Base-by-base conservation (phyloP, 2,113 vertebrate species). In the Neofelis nebulosa region DNA sequence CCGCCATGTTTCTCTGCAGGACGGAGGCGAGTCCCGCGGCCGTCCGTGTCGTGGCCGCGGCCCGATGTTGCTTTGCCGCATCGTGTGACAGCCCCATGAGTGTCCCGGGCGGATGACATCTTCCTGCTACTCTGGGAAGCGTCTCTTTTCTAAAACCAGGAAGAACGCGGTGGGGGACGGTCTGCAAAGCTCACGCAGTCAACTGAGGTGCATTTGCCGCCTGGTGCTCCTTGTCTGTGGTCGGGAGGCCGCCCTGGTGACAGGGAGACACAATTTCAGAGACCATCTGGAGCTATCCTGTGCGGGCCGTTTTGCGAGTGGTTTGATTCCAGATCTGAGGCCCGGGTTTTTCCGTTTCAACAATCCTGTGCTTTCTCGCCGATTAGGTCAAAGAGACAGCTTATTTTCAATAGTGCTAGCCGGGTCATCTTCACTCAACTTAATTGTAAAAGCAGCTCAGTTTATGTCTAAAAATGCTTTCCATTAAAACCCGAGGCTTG, bases 181-280 rank as follows among this genome's bases (percentile, higher is more conserved):
- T 10, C 87, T 18, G 29, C 7, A 1, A 27, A 4, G 21, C 27
- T 29, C 29, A 2, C 18, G 4, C 19, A 1, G 2, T 36, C 19
- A 3, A 0, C 1, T 1, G 38, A 68, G 11, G n/a, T 27, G 0
- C 4, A 0, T 11, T 8, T 13, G 69, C 21, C 2, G 41, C 3
- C 1, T 2, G 50, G 38, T 7, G 0, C n/a, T 29, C n/a, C 65
- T 29, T 8, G 27, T 76, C 65, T 2, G 1, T 1, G 16, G 41
- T 3, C 6, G 33, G 80, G 66, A 55, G 25, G 84, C 57, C 2
- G n/a, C 23, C 63, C 12, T 21, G 11, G 11, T 2, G 65, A 9
- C 27, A 5, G 4, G 21, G 48, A 4, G 41, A 55, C 57, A 2
- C 2, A 3, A 1, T 19, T 61, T 69, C 55, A 13, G 13, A 4